These are phyloP conservation scores for Zoanthus sansibaricus DNA, from an alignment of 92 coral and sea anemone species.

Conservation along the genomic window DNA sequence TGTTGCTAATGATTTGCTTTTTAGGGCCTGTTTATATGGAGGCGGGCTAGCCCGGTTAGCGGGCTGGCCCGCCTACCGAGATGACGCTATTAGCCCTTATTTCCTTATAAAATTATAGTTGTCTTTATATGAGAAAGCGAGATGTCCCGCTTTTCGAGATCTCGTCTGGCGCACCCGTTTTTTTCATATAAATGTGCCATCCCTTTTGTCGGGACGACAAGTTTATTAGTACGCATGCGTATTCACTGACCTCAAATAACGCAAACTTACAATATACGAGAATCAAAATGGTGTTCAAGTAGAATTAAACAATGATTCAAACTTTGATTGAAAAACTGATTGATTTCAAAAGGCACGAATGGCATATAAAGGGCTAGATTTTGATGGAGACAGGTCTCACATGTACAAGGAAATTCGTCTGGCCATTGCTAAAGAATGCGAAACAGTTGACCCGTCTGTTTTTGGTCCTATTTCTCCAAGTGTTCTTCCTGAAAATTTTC, in stretches of 20 bases:
- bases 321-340: background rate
- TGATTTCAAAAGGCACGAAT: background rate
- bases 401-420: background rate
- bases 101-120: too few species aligned
- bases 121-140: too few species aligned
- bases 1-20: too few species aligned
- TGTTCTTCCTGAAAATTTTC: slow-evolving; percentile 30
- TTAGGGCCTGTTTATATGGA: too few species aligned
- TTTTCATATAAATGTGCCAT: slow-evolving; percentile 6
- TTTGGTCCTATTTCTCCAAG: slow-evolving; percentile 49
- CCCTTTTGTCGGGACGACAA: too few species aligned
- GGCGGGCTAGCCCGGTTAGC: too few species aligned
- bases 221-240: too few species aligned
- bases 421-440: background rate
- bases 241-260: background rate
- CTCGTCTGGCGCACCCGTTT: background rate
- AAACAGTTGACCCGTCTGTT: slow-evolving; percentile 26
- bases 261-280: too few species aligned
- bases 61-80: too few species aligned
- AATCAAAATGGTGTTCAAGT: background rate
- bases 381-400: background rate
- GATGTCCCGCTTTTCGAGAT: too few species aligned
- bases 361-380: background rate
- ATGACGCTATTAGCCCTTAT: too few species aligned
- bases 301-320: background rate